phyloP scores from a whole-genome alignment of 2,113 vertebrate species.

The Columba livia region DNA sequence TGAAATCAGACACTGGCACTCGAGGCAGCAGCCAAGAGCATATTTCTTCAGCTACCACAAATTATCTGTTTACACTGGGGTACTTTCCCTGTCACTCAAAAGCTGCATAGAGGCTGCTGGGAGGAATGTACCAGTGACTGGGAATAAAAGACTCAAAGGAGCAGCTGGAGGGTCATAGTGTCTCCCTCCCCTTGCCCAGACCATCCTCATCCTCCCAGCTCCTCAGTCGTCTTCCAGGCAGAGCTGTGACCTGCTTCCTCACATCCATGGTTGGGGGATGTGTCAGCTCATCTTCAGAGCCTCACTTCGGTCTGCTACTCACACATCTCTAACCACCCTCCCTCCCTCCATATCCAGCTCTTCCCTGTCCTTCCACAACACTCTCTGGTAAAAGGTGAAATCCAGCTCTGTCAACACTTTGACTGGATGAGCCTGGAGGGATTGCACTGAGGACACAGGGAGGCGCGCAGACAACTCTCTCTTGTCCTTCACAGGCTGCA shows the following conservation, averaged over 20 bases:
- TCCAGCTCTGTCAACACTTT: background rate
- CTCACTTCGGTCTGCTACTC: background rate
- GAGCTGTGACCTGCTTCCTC: background rate
- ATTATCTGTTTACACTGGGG: background rate
- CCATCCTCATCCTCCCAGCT: background rate
- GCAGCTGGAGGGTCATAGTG: background rate
- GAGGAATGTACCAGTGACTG: background rate
- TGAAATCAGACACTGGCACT: background rate
- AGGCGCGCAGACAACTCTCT: background rate
- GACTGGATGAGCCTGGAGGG: background rate
- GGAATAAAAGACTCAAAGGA: background rate
- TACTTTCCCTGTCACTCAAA: background rate
- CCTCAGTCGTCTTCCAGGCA: background rate
- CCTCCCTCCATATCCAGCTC: background rate
- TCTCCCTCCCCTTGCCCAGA: background rate
- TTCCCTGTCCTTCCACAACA: background rate
- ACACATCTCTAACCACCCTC: background rate
- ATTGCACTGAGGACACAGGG: background rate
- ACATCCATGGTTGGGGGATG: background rate
- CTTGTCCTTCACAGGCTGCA: background rate
- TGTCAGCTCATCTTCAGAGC: accelerated
- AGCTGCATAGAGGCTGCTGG: background rate
- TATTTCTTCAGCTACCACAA: background rate
- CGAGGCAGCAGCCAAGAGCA: background rate
- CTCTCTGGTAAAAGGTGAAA: background rate